A percentile compares a stretch with the other conserved stretches of the same genome.
Evolutionary conservation across 2,113 vertebrate genomes (phyloP).

Genomic region (Oreocharis arfaki): DNA sequence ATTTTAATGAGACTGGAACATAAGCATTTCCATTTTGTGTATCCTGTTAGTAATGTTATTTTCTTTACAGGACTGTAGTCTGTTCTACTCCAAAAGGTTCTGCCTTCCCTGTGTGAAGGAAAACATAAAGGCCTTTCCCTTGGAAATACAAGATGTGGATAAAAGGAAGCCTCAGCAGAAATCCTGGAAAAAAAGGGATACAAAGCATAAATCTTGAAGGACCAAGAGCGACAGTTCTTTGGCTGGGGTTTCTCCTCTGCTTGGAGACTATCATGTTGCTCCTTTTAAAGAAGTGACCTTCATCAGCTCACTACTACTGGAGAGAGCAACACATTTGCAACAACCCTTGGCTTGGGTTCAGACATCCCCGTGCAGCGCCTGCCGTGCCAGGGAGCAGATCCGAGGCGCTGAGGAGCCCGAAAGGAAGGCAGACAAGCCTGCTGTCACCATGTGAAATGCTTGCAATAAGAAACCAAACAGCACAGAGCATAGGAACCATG

Average conservation of each 20-base stretch:
- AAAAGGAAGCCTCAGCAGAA: slow-evolving; percentile 70
- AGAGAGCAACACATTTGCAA: not conserved
- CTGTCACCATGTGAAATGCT: not conserved
- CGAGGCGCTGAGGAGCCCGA: not conserved
- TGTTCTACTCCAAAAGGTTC: slow-evolving; percentile 88
- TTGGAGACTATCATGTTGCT: not conserved
- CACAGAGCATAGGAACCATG: not conserved
- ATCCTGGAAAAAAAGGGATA: not conserved
- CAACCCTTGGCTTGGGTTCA: not conserved
- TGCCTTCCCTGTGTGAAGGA: slow-evolving; percentile 82
- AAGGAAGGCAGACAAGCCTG: not conserved
- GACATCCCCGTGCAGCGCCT: not conserved
- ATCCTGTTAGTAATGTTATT: not conserved
- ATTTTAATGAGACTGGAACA: not conserved
- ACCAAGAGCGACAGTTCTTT: not conserved
- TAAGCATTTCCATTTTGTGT: not conserved
- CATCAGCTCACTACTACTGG: not conserved
- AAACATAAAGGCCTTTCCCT: slow-evolving; percentile 81
- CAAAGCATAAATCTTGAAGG: not conserved
- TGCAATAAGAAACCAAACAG: not conserved
- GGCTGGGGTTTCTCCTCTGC: not conserved
- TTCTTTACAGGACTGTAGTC: slow-evolving; percentile 81
- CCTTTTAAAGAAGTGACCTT: slow-evolving; percentile 35
- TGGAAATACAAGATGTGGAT: slow-evolving; percentile 79
- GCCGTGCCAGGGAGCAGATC: not conserved